Conservation (phyloP, 2,113 vertebrate genomes). For the Chitala chitala region DNA sequence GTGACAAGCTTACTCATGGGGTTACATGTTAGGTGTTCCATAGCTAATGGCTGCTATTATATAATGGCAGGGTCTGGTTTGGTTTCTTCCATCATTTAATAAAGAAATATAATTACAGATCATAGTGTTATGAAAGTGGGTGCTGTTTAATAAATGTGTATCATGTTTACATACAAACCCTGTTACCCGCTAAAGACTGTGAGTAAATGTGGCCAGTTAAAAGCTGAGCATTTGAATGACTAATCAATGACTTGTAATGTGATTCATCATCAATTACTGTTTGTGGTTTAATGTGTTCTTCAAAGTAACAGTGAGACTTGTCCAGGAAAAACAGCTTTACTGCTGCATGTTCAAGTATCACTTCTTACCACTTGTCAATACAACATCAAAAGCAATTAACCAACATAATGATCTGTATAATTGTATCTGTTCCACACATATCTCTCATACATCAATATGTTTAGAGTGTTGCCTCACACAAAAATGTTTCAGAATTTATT, state of each 20-base stretch:
- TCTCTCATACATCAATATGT: not conserved
- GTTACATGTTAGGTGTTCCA: no score
- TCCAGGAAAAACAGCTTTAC: conserved; percentile 40
- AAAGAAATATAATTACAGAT: no score
- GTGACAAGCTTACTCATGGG: no score
- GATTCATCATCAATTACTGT: conserved; percentile 42
- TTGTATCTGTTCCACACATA: conserved; percentile 27
- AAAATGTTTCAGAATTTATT: no score
- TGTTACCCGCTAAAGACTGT: not conserved
- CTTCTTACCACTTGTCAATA: conserved; percentile 52
- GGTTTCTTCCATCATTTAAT: no score
- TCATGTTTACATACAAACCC: conserved; percentile 1
- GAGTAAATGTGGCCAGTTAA: conserved; percentile 2
- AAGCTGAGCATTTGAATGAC: not conserved
- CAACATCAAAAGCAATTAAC: conserved; percentile 62
- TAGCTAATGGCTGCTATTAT: no score
- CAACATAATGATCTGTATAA: conserved; percentile 42
- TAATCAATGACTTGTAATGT: conserved; percentile 51
- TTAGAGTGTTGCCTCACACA: no score
- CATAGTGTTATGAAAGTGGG: no score
- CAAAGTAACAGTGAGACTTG: conserved; percentile 15
- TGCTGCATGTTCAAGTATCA: not conserved
- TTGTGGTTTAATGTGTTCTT: conserved; percentile 35
- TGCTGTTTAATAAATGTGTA: not conserved
- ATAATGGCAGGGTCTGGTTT: no score